These are phyloP conservation scores for Prunella fulvescens DNA, from an alignment of 2,113 vertebrate genomes.

Conservation along the genomic window DNA sequence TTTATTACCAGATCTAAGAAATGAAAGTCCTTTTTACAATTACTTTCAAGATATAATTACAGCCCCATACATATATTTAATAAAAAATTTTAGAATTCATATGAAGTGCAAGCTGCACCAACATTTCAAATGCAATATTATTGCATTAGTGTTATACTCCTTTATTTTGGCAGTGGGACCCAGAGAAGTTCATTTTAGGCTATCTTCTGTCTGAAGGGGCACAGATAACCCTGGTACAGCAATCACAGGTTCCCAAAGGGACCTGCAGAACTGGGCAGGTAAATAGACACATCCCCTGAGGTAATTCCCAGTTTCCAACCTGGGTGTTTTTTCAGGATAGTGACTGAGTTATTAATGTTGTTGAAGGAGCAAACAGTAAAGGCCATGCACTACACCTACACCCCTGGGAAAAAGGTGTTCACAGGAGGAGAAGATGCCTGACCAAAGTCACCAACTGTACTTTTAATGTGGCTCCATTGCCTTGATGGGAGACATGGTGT, in stretches of 20 bases:
- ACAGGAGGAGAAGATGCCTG: neutral
- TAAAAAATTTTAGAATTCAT: neutral
- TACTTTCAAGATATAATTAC: constrained; percentile 11
- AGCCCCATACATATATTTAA: neutral
- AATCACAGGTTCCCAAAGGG: neutral
- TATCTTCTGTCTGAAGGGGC: neutral
- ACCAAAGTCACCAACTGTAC: neutral
- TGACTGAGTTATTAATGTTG: neutral
- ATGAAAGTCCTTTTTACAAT: neutral
- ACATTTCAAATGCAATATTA: neutral
- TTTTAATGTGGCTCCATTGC: neutral
- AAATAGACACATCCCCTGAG: neutral
- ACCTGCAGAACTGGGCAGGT: neutral
- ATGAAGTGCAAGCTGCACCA: neutral
- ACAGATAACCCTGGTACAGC: neutral
- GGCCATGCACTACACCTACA: neutral
- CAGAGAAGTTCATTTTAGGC: neutral
- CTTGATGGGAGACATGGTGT: neutral
- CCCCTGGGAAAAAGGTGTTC: neutral
- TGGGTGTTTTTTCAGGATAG: neutral
- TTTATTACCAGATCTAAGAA: neutral
- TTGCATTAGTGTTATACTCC: neutral
- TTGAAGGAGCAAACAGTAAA: neutral
- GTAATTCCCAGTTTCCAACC: neutral
- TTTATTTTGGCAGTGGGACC: neutral